A percentile compares a stretch with the other conserved stretches of the same genome.
Evolutionary conservation across 1,140 invertebrate species (phyloP).

Genomic region (Tribolium madens): DNA sequence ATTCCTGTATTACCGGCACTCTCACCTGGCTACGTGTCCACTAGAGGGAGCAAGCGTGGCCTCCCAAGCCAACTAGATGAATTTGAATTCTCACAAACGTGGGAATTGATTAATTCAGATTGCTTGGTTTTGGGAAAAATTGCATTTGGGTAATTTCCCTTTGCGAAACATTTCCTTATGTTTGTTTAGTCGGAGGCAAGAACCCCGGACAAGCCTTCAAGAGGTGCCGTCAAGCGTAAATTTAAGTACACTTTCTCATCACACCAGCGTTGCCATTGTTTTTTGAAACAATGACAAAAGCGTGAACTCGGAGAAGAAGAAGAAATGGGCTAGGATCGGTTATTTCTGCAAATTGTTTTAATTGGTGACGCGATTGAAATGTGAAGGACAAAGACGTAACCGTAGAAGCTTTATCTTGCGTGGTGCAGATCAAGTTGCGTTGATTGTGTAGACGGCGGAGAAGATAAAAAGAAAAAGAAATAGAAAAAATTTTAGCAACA

Average conservation of each 20-base stretch:
- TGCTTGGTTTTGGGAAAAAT: background rate
- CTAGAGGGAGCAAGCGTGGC: background rate
- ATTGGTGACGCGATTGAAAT: conserved; percentile 11
- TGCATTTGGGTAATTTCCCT: background rate
- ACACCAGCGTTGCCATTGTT: conserved; percentile 33
- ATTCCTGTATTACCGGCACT: too few species aligned
- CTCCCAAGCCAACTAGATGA: too few species aligned
- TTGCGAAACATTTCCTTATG: conserved; percentile 18
- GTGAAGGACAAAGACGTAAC: conserved; percentile 33
- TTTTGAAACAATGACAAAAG: conserved; percentile 35
- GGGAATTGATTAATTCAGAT: background rate
- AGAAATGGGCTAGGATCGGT: background rate
- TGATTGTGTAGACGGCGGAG: background rate
- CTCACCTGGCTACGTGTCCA: background rate
- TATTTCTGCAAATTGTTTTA: background rate
- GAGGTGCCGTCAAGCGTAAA: conserved; percentile 41
- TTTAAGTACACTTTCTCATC: conserved; percentile 42
- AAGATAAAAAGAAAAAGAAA: background rate
- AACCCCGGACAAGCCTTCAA: conserved; percentile 21
- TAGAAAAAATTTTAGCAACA: too few species aligned
- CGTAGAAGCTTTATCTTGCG: conserved; percentile 9
- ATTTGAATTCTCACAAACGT: too few species aligned
- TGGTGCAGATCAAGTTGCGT: background rate
- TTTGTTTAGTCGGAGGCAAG: conserved; percentile 1
- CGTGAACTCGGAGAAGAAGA: conserved; percentile 4